phyloP scores from a whole-genome alignment of 2,888 invertebrate genomes.

The Diachrysia chrysitis region DNA sequence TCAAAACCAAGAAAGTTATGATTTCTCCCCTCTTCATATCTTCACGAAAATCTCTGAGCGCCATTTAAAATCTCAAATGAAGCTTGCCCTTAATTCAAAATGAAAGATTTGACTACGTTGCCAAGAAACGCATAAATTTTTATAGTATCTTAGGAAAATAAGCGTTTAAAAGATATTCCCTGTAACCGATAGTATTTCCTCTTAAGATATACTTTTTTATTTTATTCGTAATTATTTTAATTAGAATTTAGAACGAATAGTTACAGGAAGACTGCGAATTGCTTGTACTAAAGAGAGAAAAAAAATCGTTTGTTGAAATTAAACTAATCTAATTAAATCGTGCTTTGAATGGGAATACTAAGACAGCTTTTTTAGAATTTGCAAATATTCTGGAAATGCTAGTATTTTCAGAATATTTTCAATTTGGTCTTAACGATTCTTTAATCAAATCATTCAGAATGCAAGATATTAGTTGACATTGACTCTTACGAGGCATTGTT shows the following conservation, averaged over 20 bases:
- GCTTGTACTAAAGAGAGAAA: not conserved
- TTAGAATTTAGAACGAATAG: not conserved
- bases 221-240: not conserved
- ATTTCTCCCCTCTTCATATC: not conserved
- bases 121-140: constrained; percentile 70
- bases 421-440: too few relatives aligned
- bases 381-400: too few relatives aligned
- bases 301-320: not conserved
- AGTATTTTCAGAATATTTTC: too few relatives aligned
- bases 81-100: constrained; percentile 57
- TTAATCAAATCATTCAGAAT: too few relatives aligned
- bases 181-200: constrained; percentile 39
- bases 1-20: constrained; percentile 7
- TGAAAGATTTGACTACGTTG: constrained; percentile 52
- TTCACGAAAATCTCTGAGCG: not conserved
- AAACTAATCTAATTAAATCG: not conserved
- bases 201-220: not conserved
- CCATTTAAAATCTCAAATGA: not conserved
- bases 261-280: not conserved
- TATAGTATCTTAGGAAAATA: constrained; percentile 67
- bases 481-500: too few relatives aligned
- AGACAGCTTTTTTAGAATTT: not conserved
- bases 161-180: constrained; percentile 48
- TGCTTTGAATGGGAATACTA: not conserved
- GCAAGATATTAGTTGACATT: too few relatives aligned